A percentile compares a stretch with the other conserved stretches of the same genome.
Conservation (phyloP, 2,888 invertebrate species). For the Agriotes lineatus region DNA sequence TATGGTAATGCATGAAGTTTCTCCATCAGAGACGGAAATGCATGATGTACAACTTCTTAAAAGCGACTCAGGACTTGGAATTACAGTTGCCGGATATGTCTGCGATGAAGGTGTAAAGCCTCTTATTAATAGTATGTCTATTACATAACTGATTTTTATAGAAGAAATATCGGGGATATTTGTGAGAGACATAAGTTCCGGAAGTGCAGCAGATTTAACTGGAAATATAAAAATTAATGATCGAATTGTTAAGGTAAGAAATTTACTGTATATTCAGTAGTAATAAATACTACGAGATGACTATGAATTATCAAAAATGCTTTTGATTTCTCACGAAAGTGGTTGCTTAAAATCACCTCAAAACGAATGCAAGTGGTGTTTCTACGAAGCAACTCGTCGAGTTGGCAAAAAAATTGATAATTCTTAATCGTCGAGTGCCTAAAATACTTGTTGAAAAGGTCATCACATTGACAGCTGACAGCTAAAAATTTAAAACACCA, state of each 20-base stretch:
- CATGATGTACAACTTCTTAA: constrained; percentile 91
- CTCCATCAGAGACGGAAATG: constrained; percentile 89
- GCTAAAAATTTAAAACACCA: too few relatives aligned
- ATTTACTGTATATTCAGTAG: too few relatives aligned
- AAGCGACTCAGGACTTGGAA: constrained; percentile 92
- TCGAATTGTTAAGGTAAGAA: constrained; percentile 87
- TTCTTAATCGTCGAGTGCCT: too few relatives aligned
- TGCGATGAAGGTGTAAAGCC: constrained; percentile 83
- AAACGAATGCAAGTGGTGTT: too few relatives aligned
- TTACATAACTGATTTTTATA: constrained; percentile 64
- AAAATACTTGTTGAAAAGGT: too few relatives aligned
- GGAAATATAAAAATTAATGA: constrained; percentile 95
- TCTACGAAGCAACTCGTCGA: too few relatives aligned
- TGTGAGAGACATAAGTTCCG: constrained; percentile 97
- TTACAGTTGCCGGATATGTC: constrained; percentile 97
- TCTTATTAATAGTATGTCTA: background rate
- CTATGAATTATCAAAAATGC: too few relatives aligned
- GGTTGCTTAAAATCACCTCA: too few relatives aligned
- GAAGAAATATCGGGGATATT: constrained; percentile 99
- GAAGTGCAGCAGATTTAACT: constrained; percentile 95
- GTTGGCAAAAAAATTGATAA: too few relatives aligned
- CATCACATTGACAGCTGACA: too few relatives aligned
- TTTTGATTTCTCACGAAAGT: too few relatives aligned
- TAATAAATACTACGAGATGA: too few relatives aligned
- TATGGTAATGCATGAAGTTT: constrained; percentile 57